These are phyloP conservation scores for Heliocidaris erythrogramma DNA, from an alignment of 35 echinoderm and acorn worm species.

Conservation along the genomic window DNA sequence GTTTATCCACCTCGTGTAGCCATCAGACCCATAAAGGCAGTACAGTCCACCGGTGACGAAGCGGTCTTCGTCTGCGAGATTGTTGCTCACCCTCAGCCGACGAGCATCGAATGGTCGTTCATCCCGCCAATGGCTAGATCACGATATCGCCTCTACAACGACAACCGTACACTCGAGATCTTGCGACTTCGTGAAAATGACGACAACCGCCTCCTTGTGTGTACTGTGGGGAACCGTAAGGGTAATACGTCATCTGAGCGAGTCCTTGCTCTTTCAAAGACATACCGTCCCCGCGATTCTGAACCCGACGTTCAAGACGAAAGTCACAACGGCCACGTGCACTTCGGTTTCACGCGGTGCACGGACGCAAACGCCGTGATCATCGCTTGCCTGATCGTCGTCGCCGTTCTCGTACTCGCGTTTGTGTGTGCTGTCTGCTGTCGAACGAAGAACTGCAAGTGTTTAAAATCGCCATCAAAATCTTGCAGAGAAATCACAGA, in stretches of 20 bases:
- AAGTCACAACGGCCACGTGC: neutral
- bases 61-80: slow-evolving; percentile 60
- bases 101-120: slow-evolving; percentile 43
- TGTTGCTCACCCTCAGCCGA: slow-evolving; percentile 45
- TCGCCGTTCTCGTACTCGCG: slow-evolving; percentile 8
- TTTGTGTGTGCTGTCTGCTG: slow-evolving; percentile 7
- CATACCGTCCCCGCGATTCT: neutral
- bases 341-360: neutral
- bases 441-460: slow-evolving; percentile 20
- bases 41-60: slow-evolving; percentile 24
- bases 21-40: slow-evolving; percentile 51
- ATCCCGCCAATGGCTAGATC: slow-evolving; percentile 41
- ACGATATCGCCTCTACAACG: slow-evolving; percentile 35
- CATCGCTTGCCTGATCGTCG: neutral
- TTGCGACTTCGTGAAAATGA: slow-evolving; percentile 14
- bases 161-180: slow-evolving; percentile 58
- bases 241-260: slow-evolving; percentile 47
- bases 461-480: slow-evolving; percentile 13
- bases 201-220: slow-evolving; percentile 47
- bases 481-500: neutral
- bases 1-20: slow-evolving; percentile 47
- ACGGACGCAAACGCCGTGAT: neutral
- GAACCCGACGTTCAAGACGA: neutral
- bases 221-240: slow-evolving; percentile 46
- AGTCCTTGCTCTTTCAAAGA: slow-evolving; percentile 41